These are phyloP conservation scores for Nemotelus nigrinus DNA, from an alignment of 2,888 invertebrate species.

Conservation along the genomic window DNA sequence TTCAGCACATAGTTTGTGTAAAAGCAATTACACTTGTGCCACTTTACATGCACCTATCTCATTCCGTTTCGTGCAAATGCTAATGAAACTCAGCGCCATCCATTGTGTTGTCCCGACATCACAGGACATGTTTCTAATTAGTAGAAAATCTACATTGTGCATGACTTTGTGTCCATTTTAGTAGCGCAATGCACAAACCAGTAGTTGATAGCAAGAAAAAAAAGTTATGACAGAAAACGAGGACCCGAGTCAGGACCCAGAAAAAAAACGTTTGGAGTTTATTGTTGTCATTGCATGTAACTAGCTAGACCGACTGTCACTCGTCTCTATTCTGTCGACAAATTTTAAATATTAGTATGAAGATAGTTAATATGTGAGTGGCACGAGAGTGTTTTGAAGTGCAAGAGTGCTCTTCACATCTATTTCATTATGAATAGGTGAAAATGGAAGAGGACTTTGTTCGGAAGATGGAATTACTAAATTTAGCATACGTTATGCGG, in stretches of 20 bases:
- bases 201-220: constrained; percentile 9
- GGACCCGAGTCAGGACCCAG: no score
- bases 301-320: background rate
- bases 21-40: constrained; percentile 42
- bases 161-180: constrained; percentile 40
- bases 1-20: constrained; percentile 38
- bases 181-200: constrained; percentile 11
- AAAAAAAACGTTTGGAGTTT: constrained; percentile 25
- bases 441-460: constrained; percentile 14
- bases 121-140: constrained; percentile 44
- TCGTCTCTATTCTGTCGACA: constrained; percentile 22
- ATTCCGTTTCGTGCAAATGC: constrained; percentile 2
- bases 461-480: constrained; percentile 11
- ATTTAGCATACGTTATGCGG: background rate
- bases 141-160: constrained; percentile 38
- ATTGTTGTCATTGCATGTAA: constrained; percentile 36
- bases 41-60: constrained; percentile 27
- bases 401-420: constrained; percentile 14
- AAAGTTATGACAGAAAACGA: no score
- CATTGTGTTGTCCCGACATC: constrained; percentile 26
- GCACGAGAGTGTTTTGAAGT: background rate
- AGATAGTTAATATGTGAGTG: constrained; percentile 17
- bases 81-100: constrained; percentile 39
- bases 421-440: constrained; percentile 39
- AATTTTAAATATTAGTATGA: constrained; percentile 35